A percentile compares a stretch with the other conserved stretches of the same genome.
Evolutionary conservation across 2,888 invertebrate genomes (phyloP).

Genomic region (Ypsolopha scabrella): DNA sequence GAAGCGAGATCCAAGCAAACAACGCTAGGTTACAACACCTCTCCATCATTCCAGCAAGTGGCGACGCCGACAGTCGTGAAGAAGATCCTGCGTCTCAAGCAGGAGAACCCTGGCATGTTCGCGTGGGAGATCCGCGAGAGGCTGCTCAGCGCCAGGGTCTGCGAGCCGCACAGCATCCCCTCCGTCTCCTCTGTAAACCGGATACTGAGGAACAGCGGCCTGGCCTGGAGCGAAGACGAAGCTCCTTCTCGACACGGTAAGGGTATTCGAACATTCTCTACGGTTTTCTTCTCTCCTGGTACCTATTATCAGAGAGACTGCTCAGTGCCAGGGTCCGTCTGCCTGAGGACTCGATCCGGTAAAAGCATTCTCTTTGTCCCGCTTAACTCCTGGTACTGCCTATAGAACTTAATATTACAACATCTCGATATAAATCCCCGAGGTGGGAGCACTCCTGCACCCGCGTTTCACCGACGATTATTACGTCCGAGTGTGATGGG

Average conservation of each 20-base stretch:
- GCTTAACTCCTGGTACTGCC: too few species aligned
- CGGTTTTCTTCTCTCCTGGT: neutral
- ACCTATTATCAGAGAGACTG: neutral
- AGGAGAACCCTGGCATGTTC: constrained; percentile 96
- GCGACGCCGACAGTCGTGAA: constrained; percentile 96
- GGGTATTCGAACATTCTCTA: constrained; percentile 6
- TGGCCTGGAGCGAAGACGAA: constrained; percentile 79
- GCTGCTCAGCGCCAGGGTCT: constrained; percentile 88
- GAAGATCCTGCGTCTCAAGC: constrained; percentile 93
- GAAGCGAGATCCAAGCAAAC: neutral
- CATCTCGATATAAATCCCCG: too few species aligned
- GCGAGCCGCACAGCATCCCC: constrained; percentile 91
- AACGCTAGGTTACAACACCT: neutral
- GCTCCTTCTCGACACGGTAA: constrained; percentile 40
- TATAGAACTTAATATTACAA: too few species aligned
- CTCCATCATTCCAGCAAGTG: constrained; percentile 81
- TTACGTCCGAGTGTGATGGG: too few species aligned
- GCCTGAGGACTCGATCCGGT: too few species aligned
- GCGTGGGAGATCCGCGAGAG: constrained; percentile 97
- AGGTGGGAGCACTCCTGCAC: too few species aligned
- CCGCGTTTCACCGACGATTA: too few species aligned
- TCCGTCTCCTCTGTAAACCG: constrained; percentile 96
- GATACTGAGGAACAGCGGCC: constrained; percentile 88
- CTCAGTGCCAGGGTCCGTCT: too few species aligned
- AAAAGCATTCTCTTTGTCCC: too few species aligned